A percentile compares a stretch with the other conserved stretches of the same genome.
phyloP scores from a whole-genome alignment of 1,140 invertebrate species.

The Subanguina moxae region DNA sequence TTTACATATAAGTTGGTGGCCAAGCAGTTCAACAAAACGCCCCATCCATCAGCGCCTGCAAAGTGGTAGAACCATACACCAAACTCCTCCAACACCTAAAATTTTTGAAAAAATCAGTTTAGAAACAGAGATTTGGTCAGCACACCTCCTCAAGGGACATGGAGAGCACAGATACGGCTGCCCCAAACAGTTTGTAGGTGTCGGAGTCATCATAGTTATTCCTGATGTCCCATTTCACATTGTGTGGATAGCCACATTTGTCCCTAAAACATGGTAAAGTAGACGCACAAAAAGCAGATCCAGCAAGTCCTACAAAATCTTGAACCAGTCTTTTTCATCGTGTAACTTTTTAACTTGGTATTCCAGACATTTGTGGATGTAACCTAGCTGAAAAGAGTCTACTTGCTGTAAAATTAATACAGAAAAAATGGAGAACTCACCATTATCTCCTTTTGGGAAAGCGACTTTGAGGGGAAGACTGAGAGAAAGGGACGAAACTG shows the following conservation, averaged over 20 bases:
- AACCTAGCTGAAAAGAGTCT: slow-evolving; percentile 25
- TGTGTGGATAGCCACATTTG: slow-evolving; percentile 13
- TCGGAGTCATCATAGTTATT: slow-evolving; percentile 21
- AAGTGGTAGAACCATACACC: slow-evolving; percentile 27
- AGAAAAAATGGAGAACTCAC: no score
- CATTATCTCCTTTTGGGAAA: no score
- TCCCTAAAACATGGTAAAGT: slow-evolving; percentile 1
- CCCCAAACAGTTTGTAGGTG: slow-evolving; percentile 19
- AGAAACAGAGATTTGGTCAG: background rate
- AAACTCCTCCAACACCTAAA: slow-evolving; percentile 23
- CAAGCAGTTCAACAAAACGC: slow-evolving; percentile 18
- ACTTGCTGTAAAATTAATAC: no score
- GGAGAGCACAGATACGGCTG: slow-evolving; percentile 12
- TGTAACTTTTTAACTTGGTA: slow-evolving; percentile 21
- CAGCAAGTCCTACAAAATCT: slow-evolving; percentile 27
- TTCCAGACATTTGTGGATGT: slow-evolving; percentile 22
- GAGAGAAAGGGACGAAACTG: no score
- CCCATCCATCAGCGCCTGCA: slow-evolving; percentile 21
- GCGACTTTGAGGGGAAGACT: no score
- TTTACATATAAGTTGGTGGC: slow-evolving; percentile 27
- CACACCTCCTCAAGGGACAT: background rate
- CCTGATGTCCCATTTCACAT: slow-evolving; percentile 16
- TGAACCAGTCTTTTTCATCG: slow-evolving; percentile 25
- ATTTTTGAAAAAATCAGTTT: background rate
- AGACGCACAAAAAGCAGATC: background rate